Conservation (phyloP, 2,113 vertebrate species). For the Dolichotis patagonum region DNA sequence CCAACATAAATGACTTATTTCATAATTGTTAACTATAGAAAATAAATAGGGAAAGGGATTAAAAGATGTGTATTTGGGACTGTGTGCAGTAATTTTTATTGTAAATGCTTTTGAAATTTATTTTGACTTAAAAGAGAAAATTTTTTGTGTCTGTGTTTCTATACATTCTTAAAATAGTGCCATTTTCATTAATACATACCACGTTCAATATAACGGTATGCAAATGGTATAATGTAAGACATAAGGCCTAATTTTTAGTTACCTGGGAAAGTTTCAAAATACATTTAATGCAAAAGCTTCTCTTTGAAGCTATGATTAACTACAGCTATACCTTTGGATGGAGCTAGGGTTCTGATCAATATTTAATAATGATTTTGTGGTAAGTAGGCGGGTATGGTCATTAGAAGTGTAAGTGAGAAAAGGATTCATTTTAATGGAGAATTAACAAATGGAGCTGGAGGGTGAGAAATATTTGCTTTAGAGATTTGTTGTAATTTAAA, state of each 20-base stretch:
- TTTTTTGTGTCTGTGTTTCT: background rate
- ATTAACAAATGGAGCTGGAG: conserved; percentile 78
- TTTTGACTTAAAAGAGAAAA: conserved; percentile 21
- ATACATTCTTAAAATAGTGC: background rate
- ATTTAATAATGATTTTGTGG: conserved; percentile 79
- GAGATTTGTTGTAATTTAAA: conserved; percentile 78
- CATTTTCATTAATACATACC: conserved; percentile 17
- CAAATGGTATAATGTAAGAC: conserved; percentile 40
- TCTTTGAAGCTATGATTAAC: conserved; percentile 78
- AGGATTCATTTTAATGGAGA: conserved; percentile 79
- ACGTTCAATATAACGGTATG: conserved; percentile 18
- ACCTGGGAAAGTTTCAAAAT: conserved; percentile 64
- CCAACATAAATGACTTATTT: background rate
- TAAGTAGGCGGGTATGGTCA: conserved; percentile 70
- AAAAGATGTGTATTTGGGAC: background rate
- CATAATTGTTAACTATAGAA: background rate
- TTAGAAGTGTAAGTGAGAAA: conserved; percentile 76
- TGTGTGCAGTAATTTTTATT: background rate
- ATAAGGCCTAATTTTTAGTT: conserved; percentile 42
- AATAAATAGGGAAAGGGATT: background rate
- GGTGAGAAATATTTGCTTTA: conserved; percentile 72
- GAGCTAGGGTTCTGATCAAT: conserved; percentile 74
- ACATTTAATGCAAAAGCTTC: conserved; percentile 50
- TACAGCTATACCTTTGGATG: conserved; percentile 56
- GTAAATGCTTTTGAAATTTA: background rate